Percentiles rank a stretch among this genome's conserved stretches.
These are phyloP conservation scores for Bembecia ichneumoniformis DNA, from an alignment of 2,888 invertebrate genomes.

Conservation along the genomic window DNA sequence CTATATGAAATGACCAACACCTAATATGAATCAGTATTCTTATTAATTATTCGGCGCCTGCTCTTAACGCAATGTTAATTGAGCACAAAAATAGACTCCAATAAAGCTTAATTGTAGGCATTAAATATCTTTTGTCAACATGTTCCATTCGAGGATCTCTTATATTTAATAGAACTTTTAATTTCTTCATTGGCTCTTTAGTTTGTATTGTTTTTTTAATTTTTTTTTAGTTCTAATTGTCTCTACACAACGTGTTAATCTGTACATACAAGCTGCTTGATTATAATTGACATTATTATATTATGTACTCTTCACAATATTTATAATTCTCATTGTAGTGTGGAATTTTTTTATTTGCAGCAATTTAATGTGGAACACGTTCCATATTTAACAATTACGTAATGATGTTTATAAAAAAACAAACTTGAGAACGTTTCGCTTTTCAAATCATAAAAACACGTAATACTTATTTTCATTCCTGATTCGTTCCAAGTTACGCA, in stretches of 20 bases:
- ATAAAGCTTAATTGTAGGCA: constrained; percentile 34
- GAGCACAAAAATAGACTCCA: constrained; percentile 28
- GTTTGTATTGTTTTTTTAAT: background rate
- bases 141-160: constrained; percentile 1
- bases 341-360: constrained; percentile 24
- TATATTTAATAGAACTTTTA: background rate
- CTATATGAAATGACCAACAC: no score
- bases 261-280: background rate
- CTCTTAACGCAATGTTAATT: constrained; percentile 18
- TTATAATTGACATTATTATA: background rate
- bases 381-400: background rate
- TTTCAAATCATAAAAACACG: no score
- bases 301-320: no score
- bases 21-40: constrained; percentile 6
- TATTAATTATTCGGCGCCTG: constrained; percentile 1
- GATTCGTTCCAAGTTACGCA: background rate
- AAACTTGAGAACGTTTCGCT: no score
- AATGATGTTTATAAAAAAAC: no score
- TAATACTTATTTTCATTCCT: background rate
- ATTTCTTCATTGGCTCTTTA: background rate
- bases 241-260: background rate
- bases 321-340: background rate
- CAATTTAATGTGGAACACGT: constrained; percentile 16
- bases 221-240: background rate
- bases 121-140: constrained; percentile 19